Evolutionary conservation across 2,797 vertebrate species (phyloP).

Genomic region (Fundulus diaphanus): DNA sequence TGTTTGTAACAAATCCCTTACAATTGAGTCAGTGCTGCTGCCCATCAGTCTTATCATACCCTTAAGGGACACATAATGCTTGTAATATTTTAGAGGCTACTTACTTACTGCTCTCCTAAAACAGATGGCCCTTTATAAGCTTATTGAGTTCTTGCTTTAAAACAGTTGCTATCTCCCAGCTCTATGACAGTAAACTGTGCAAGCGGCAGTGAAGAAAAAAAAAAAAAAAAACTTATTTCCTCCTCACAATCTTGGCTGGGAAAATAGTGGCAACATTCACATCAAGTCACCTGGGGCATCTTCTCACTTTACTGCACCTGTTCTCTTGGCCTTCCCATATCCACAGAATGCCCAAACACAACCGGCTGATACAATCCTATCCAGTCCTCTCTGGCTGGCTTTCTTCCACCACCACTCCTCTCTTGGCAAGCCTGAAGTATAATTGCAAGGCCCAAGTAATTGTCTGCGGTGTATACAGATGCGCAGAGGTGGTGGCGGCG

Average conservation of each 20-base stretch:
- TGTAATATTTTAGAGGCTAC: constrained; percentile 32
- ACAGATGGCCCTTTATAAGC: constrained; percentile 57
- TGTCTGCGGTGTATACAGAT: constrained; percentile 59
- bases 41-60: constrained; percentile 20
- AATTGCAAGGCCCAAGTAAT: constrained; percentile 73
- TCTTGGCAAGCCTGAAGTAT: constrained; percentile 66
- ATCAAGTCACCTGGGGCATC: constrained; percentile 61
- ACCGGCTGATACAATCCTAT: constrained; percentile 15
- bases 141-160: constrained; percentile 55
- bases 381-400: constrained; percentile 43
- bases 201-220: constrained; percentile 28
- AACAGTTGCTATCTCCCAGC: constrained; percentile 56
- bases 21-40: constrained; percentile 21
- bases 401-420: constrained; percentile 37
- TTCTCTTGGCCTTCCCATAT: constrained; percentile 66
- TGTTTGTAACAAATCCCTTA: neutral
- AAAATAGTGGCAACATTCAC: constrained; percentile 36
- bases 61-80: constrained; percentile 12
- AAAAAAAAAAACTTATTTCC: constrained; percentile 58
- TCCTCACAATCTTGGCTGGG: constrained; percentile 49
- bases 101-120: constrained; percentile 44
- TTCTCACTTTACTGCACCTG: constrained; percentile 66
- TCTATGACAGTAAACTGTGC: constrained; percentile 35
- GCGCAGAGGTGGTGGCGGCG: constrained; percentile 32
- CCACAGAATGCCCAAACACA: constrained; percentile 51